Conservation (phyloP, 2,888 invertebrate species). For the Sympetrum striolatum region DNA sequence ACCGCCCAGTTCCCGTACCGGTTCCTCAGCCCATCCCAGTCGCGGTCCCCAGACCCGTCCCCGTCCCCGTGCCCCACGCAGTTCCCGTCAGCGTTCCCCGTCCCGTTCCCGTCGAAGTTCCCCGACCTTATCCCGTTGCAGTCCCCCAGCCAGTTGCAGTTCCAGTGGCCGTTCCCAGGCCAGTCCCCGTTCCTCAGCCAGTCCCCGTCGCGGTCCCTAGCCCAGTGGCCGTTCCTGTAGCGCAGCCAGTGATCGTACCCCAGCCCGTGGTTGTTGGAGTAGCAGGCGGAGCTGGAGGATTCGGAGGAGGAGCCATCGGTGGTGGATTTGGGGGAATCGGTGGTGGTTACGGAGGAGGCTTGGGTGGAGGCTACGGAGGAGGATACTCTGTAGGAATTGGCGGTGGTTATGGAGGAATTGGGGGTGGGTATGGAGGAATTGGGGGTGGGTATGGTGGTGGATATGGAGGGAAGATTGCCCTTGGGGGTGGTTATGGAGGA, state of each 20-base stretch:
- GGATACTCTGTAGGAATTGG: too few species aligned
- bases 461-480: not conserved
- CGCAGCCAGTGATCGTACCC: slow-evolving; percentile 64
- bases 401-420: not conserved
- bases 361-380: not conserved
- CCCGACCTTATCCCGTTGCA: slow-evolving; percentile 56
- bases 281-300: slow-evolving; percentile 54
- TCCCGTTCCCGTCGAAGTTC: slow-evolving; percentile 62
- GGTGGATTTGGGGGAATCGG: not conserved
- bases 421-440: not conserved
- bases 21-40: slow-evolving; percentile 57
- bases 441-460: not conserved
- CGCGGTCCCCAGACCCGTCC: slow-evolving; percentile 62
- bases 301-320: not conserved
- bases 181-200: slow-evolving; percentile 63
- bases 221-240: slow-evolving; percentile 62
- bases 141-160: slow-evolving; percentile 57
- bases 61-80: slow-evolving; percentile 10
- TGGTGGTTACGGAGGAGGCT: not conserved
- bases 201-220: slow-evolving; percentile 64
- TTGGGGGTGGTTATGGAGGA: not conserved
- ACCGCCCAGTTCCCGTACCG: slow-evolving; percentile 56
- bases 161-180: slow-evolving; percentile 63
- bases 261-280: slow-evolving; percentile 63
- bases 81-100: slow-evolving; percentile 59